Evolutionary conservation across 1,140 invertebrate species (phyloP).

Genomic region (Dreissena polymorpha): DNA sequence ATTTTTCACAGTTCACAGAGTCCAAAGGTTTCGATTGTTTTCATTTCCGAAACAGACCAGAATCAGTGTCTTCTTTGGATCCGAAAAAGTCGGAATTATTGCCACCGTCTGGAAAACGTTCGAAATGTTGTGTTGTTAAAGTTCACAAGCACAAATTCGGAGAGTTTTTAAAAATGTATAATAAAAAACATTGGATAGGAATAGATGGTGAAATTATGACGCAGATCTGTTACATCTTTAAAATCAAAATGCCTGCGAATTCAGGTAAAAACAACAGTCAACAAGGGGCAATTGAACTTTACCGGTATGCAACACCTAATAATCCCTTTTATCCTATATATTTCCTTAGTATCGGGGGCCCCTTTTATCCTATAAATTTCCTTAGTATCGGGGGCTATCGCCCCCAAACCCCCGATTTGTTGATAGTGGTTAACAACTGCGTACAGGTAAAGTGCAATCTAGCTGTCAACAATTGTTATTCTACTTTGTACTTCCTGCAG

Average conservation of each 20-base stretch:
- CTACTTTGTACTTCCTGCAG: too few species aligned
- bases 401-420: too few species aligned
- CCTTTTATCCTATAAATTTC: too few species aligned
- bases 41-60: conserved; percentile 82
- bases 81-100: neutral
- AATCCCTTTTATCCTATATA: too few species aligned
- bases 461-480: too few species aligned
- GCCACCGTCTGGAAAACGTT: conserved; percentile 24
- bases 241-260: conserved; percentile 65
- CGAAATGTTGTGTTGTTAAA: conserved; percentile 78
- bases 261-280: conserved; percentile 39
- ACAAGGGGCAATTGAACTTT: too few species aligned
- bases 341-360: too few species aligned
- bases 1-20: conserved; percentile 82
- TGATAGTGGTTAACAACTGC: too few species aligned
- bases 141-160: conserved; percentile 64
- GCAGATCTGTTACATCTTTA: conserved; percentile 75
- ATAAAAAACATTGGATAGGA: conserved; percentile 81
- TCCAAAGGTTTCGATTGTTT: conserved; percentile 81
- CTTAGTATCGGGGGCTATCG: too few species aligned
- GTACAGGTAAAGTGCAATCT: too few species aligned
- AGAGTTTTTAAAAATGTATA: conserved; percentile 78
- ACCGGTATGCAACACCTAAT: neutral
- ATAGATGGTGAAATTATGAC: conserved; percentile 77
- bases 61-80: conserved; percentile 51